Percentiles rank a stretch among this genome's conserved stretches.
phyloP scores from a whole-genome alignment of 2,113 vertebrate genomes.

The Salvelinus alpinus region DNA sequence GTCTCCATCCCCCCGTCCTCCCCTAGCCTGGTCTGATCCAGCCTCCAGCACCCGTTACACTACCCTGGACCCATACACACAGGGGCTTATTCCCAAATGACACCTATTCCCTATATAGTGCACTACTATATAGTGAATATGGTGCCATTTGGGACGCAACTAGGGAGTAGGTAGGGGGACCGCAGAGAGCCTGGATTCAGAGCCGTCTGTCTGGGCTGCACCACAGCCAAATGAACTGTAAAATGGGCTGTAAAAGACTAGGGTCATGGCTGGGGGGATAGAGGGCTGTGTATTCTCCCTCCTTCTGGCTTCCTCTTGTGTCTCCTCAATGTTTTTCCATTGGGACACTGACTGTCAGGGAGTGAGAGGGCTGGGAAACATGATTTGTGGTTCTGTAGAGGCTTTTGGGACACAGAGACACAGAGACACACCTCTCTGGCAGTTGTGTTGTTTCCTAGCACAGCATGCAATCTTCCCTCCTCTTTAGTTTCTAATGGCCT shows the following conservation, averaged over 20 bases:
- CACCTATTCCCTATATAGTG: no score
- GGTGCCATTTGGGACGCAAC: no score
- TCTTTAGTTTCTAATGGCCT: not conserved
- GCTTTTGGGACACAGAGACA: constrained; percentile 1
- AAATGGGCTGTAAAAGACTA: not conserved
- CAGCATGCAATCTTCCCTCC: not conserved
- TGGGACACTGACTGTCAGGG: not conserved
- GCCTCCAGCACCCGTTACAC: not conserved
- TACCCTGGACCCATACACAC: constrained; percentile 20
- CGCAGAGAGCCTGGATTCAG: constrained; percentile 11
- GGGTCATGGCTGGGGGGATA: not conserved
- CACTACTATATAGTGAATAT: no score
- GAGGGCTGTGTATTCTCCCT: not conserved
- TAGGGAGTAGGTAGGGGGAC: constrained; percentile 1
- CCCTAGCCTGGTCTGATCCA: not conserved
- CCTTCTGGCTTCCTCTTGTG: not conserved
- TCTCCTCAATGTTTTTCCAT: not conserved
- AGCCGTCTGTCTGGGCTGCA: constrained; percentile 9
- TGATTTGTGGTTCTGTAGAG: constrained; percentile 12
- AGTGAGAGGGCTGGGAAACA: not conserved
- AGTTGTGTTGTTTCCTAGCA: not conserved
- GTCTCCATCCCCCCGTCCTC: constrained; percentile 12
- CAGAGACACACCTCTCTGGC: not conserved
- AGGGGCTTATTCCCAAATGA: no score
- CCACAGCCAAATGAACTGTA: not conserved